Evolutionary conservation across 92 coral and sea anemone species (phyloP), one percentile per base, ranked within the genome.

Genomic region (Virgularia gustaviana): DNA sequence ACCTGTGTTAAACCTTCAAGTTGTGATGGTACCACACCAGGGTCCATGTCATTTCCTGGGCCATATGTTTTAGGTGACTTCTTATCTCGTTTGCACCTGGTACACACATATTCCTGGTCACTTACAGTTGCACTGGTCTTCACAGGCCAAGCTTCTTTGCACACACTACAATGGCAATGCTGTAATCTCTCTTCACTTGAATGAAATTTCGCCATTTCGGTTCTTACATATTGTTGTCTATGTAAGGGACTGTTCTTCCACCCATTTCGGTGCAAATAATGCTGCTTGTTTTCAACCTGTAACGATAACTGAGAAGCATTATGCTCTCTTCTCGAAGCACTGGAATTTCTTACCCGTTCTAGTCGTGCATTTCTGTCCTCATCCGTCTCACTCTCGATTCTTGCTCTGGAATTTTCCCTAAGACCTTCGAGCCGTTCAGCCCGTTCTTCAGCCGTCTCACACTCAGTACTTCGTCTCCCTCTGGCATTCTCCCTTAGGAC

Each of bases 11-110:
- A 36, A 32, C 49, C 49, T n/a, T n/a, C n/a, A n/a, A n/a, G n/a
- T 13, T 36, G 49, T 19, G 63, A 58, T 5, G 82, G 77, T 37
- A 77, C 76, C 22, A 41, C 9, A 39, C 76, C 82, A 27, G 82
- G 86, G 37, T 77, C 79, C 83, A 61, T 70, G 33, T 59, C 65
- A 63, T 71, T 78, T 35, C 72, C 83, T 9, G 16, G 37, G 11
- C 66, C 38, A 70, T 64, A 78, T 7, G 54, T 15, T 36, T 66
- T 64, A 27, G 81, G 75, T 11, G 25, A 27, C 33, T 81, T 54
- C 53, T 74, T 81, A 57, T 81, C 85, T 52, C 57, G 53, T 36
- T 63, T 73, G 25, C 85, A 81, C 23, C 76, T 47, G 58, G 49
- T 47, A 24, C 83, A 83, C 24, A 67, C 23, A 37, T 63, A 33